Conservation (phyloP, 2,113 vertebrate species). For the Echinops telfairi region DNA sequence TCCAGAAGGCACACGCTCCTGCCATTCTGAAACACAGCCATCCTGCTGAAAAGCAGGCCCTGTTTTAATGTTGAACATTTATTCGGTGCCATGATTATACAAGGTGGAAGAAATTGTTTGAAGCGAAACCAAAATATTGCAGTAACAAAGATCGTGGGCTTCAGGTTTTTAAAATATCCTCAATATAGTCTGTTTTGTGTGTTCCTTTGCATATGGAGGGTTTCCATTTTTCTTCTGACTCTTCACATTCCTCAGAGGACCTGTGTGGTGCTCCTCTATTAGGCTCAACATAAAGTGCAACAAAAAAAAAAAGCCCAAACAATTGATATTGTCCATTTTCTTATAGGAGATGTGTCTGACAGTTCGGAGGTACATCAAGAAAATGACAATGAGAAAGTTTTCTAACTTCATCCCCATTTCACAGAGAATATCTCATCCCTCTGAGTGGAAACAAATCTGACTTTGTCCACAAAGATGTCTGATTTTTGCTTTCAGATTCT, state of each 20-base stretch:
- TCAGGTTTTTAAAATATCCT: conserved; percentile 61
- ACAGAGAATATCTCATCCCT: neutral
- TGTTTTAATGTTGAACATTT: conserved; percentile 65
- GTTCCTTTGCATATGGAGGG: conserved; percentile 16
- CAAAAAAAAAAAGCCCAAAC: neutral
- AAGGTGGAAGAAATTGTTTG: conserved; percentile 65
- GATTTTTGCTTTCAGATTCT: neutral
- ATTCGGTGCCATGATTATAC: conserved; percentile 70
- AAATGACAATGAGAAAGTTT: neutral
- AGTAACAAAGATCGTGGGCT: conserved; percentile 22
- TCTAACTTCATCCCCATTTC: neutral
- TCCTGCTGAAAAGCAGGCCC: conserved; percentile 53
- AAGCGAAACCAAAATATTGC: conserved; percentile 73
- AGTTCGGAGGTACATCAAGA: neutral
- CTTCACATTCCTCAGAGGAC: conserved; percentile 35
- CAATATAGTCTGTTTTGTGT: neutral
- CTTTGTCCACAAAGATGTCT: neutral
- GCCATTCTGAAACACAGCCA: conserved; percentile 61
- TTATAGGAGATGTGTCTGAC: conserved; percentile 3
- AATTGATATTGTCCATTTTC: conserved; percentile 17
- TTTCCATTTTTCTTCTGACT: conserved; percentile 15
- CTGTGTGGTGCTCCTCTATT: neutral
- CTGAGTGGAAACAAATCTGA: neutral
- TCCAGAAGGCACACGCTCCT: conserved; percentile 40
- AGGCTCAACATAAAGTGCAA: neutral